Evolutionary conservation across 2,888 invertebrate genomes (phyloP).

Genomic region (Plemyria rubiginata): DNA sequence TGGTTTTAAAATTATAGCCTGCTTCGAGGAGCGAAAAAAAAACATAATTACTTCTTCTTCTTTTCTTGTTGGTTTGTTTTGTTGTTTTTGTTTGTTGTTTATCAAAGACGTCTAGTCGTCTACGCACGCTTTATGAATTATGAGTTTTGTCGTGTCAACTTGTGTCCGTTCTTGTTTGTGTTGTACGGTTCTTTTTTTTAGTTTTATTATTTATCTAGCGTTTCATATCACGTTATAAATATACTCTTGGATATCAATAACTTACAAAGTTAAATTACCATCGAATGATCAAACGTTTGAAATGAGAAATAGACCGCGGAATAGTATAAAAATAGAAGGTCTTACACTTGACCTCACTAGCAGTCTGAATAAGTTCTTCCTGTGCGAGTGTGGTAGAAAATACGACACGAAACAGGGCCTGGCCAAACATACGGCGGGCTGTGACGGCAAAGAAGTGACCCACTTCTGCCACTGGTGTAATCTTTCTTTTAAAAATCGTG

Average conservation of each 20-base stretch:
- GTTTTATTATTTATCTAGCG: too few relatives aligned
- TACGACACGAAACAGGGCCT: constrained; percentile 24
- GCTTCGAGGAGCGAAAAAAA: too few relatives aligned
- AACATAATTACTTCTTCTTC: too few relatives aligned
- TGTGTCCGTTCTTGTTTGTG: too few relatives aligned
- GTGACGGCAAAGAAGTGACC: constrained; percentile 14
- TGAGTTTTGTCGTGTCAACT: too few relatives aligned
- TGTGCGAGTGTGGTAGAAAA: constrained; percentile 37
- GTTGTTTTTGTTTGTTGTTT: too few relatives aligned
- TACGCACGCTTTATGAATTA: too few relatives aligned
- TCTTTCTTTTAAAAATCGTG: constrained; percentile 48
- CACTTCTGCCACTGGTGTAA: constrained; percentile 48
- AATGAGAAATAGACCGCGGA: constrained; percentile 28
- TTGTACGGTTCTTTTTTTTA: neutral
- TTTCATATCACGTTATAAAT: too few relatives aligned
- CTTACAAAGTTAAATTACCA: neutral
- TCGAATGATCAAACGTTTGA: constrained; percentile 9
- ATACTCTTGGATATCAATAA: too few relatives aligned
- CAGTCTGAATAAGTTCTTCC: constrained; percentile 38
- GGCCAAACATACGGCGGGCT: constrained; percentile 20
- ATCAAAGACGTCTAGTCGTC: too few relatives aligned
- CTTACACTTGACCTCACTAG: constrained; percentile 36
- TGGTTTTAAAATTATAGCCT: too few relatives aligned
- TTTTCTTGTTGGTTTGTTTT: too few relatives aligned
- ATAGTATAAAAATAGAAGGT: constrained; percentile 23